phyloP scores from a whole-genome alignment of 2,113 vertebrate genomes.

The Furnarius figulus region DNA sequence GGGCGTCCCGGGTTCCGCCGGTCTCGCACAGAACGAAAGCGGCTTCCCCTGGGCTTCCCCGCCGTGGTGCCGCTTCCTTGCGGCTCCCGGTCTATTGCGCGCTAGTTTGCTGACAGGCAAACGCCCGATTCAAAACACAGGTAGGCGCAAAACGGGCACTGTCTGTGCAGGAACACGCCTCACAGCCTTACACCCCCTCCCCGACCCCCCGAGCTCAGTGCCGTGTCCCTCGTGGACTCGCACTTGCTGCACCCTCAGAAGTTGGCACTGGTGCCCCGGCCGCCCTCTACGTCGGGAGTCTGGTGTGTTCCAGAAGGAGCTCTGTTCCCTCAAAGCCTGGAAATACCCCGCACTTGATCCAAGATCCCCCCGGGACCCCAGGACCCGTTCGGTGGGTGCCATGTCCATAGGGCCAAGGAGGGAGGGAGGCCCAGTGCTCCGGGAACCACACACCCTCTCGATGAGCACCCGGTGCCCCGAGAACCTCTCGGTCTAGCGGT shows the following conservation, averaged over 20 bases:
- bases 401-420: neutral
- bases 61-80: neutral
- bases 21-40: neutral
- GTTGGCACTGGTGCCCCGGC: neutral
- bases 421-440: neutral
- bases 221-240: neutral
- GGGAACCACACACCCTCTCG: neutral
- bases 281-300: neutral
- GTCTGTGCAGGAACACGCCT: neutral
- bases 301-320: neutral
- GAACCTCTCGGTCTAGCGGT: neutral
- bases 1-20: neutral
- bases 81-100: neutral
- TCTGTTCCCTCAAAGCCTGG: neutral
- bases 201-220: no score
- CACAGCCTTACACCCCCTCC: neutral
- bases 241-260: neutral
- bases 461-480: neutral
- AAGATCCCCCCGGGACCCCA: neutral
- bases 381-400: neutral
- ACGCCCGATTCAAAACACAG: no score
- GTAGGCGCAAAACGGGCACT: neutral
- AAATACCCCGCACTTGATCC: neutral
- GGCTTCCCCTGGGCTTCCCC: fast-evolving
- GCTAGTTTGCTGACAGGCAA: neutral